Evolutionary conservation across 2,888 invertebrate genomes (phyloP).

Genomic region (Coremacera marginata): DNA sequence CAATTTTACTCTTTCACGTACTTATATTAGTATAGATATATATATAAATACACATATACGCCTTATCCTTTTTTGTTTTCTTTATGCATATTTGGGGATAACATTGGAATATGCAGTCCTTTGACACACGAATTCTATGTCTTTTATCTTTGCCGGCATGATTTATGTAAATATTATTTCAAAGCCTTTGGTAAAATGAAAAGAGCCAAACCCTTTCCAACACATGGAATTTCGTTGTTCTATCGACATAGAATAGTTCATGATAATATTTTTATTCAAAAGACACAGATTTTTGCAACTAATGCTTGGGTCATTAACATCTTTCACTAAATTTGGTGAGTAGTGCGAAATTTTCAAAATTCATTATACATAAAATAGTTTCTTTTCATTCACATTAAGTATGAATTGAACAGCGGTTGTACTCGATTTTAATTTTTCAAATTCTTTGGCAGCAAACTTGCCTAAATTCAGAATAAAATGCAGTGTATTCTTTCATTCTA

Average conservation of each 20-base stretch:
- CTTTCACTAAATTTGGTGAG: neutral
- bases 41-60: too few species aligned
- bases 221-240: neutral
- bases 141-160: constrained; percentile 29
- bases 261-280: neutral
- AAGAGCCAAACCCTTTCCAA: neutral
- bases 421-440: too few species aligned
- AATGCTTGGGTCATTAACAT: constrained; percentile 30
- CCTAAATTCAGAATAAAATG: neutral
- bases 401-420: too few species aligned
- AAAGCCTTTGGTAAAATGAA: neutral
- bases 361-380: neutral
- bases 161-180: constrained; percentile 21
- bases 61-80: too few species aligned
- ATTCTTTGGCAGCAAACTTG: too few species aligned
- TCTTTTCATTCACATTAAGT: too few species aligned
- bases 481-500: too few species aligned
- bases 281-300: constrained; percentile 29
- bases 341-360: neutral
- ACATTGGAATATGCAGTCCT: too few species aligned
- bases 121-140: neutral
- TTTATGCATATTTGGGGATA: too few species aligned
- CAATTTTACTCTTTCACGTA: too few species aligned
- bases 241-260: neutral
- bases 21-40: too few species aligned